Percentiles rank a stretch among this genome's conserved stretches.
These are phyloP conservation scores for Condylura cristata DNA, from an alignment of 2,113 vertebrate genomes.

Conservation along the genomic window DNA sequence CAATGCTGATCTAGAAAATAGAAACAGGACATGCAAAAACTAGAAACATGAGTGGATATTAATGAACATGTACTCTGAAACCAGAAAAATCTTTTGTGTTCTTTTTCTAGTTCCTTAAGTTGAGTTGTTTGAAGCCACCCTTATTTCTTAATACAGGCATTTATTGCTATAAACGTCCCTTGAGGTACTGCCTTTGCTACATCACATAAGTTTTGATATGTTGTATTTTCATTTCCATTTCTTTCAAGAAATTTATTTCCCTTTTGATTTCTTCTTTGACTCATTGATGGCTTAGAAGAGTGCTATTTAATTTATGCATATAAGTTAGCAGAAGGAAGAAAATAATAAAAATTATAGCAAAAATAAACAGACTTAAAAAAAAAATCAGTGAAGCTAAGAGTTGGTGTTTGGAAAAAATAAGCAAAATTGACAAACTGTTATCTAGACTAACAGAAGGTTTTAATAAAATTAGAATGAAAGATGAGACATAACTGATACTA, in stretches of 20 bases:
- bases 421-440: not conserved
- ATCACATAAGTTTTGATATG: not conserved
- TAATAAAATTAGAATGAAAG: not conserved
- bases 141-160: not conserved
- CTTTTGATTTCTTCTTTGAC: constrained; percentile 19
- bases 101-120: not conserved
- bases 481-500: not conserved
- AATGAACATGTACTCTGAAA: not conserved
- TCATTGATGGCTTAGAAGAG: not conserved
- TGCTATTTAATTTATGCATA: not conserved
- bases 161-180: not conserved
- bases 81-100: not conserved
- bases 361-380: not conserved
- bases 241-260: constrained; percentile 1
- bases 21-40: not conserved
- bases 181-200: not conserved
- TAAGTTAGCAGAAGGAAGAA: not conserved
- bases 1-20: constrained; percentile 4
- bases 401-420: not conserved
- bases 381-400: not conserved
- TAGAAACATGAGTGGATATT: not conserved
- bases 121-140: not conserved
- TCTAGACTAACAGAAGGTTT: not conserved
- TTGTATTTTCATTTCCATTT: constrained; percentile 1
- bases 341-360: not conserved